Evolutionary conservation across 2,113 vertebrate species (phyloP), one percentile per base, ranked within the genome.

Genomic region (Myxocyprinus asiaticus): DNA sequence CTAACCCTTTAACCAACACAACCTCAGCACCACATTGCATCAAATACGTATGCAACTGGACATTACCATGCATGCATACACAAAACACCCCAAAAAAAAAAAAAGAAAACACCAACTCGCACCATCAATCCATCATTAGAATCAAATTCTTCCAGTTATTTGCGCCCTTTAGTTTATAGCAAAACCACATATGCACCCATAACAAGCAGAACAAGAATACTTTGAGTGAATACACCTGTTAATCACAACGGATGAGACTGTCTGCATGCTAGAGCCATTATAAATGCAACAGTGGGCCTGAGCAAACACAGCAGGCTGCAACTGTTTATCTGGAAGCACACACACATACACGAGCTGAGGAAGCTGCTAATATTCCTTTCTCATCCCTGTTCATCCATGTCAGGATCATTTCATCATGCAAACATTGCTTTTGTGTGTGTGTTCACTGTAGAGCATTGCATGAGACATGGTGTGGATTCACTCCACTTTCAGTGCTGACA

Each of bases 401-500:
- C 82, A 83, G n/a, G 71, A 76, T 79, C 64, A 76, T 79, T 61
- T 83, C 77, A 83, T 83, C 72, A 79, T 48, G 48, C 58, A 11
- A 33, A 74, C 15, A 33, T 33, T 33, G 22, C 22, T 33, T 33
- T 33, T 33, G 22, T 33, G 22, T 33, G 10, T 12, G 63, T 74
- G 44, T 17, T 45, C 22, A 33, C 22, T 33, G 22, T 33, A 33
- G 22, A 33, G 22, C 1, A 33, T 33, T 33, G 22, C 22, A 33
- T 33, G 22, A 33, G 22, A 33, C 22, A 33, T 33, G 22, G 22
- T 33, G 22, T 33, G 22, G 22, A 33, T 33, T 33, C 22, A 33
- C 22, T 33, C 22, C 22, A 33, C 1, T 33, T 33, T 33, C 22
- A 33, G 22, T 33, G 22, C 22, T 33, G 22, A 33, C 22, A 33